Evolutionary conservation across 2,113 vertebrate genomes (phyloP), one percentile per base, ranked within the genome.

Genomic region (Tor tambroides): DNA sequence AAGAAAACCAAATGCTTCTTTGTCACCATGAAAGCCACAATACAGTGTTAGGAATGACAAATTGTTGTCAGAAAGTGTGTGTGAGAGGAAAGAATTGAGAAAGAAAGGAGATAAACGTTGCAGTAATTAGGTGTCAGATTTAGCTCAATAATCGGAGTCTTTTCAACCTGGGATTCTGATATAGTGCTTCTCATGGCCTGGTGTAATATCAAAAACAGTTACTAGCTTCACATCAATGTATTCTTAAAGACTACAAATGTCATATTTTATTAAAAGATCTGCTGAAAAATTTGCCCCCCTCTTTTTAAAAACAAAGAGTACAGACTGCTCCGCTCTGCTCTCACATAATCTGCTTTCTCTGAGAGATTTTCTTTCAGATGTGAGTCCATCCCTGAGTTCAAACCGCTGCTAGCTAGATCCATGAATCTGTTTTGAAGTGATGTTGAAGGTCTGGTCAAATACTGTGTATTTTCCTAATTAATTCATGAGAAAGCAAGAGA

Each of bases 11-110:
- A 87, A 81, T 77, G 77, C 65, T 78, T 38, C 72, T 72, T 51
- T 87, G 84, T 46, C 82, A 89, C 67, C 83, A 72, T 67, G 67
- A 74, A 84, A 85, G 74, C 86, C 84, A 86, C 83, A 30, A 80
- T 63, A 49, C 41, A 87, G 90, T 92, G 90, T 90, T 74, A 91
- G 86, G 88, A 87, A 86, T 65, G 79, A 85, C 91, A 91, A 83
- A 80, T 63, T 87, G 86, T 81, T 83, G 85, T 86, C 86, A 91
- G 79, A 65, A 41, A 63, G 82, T 78, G 49, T 88, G 65, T 63
- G 76, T 59, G 75, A 32, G 87, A 46, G 79, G 35, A 41, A 59
- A 32, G 35, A 35, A 87, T 71, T 54, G 38, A 46, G 69, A 72
- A 80, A 54, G 85, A 80, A 54, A 72, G 59, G n/a, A 79, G 75